Base-by-base conservation (phyloP, 2,797 vertebrate species). In the Agapornis canus region DNA sequence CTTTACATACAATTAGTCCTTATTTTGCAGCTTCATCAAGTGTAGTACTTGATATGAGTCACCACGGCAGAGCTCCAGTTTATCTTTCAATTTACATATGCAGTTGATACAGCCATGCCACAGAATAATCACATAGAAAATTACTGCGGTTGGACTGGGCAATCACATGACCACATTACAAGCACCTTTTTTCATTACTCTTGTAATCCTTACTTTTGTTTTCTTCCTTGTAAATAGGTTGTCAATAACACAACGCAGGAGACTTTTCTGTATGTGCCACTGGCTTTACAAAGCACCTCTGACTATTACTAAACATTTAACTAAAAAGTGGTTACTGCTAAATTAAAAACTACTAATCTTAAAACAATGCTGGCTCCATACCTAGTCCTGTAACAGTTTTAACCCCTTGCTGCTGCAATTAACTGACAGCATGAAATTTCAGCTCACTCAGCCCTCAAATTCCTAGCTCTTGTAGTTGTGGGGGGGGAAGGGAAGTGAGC, bases 171-270 rank as follows among this genome's bases (percentile, higher is more conserved):
- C 37, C n/a, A 51, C 7, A 19, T 9, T 14, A 40, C 1, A 2
- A 47, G 10, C 9, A 7, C 19, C 10, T n/a, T 66, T 51, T 48
- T 11, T 37, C 2, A 0, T 25, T 69, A 86, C 0, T 0, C 25
- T 82, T 20, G 0, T 17, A 78, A 88, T 13, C 29, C n/a, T 56
- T 21, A 29, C 21, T 68, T 73, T 39, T 51, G 35, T 16, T 75
- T 79, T 68, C 60, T 52, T 40, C 6, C 40, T 83, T 82, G 78
- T 89, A 88, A 80, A n/a, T 10, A 35, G 6, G 43, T 49, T 45
- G 8, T n/a, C 68, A 85, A 39, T 21, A 79, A 72, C 12, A 79
- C 6, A 37, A 31, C 2, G 25, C 22, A 82, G 47, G 32, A 77
- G 22, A 56, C 14, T 88, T 59, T 83, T 35, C 31, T 2, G 9